Evolutionary conservation across 2,888 invertebrate genomes (phyloP).

Genomic region (Drosophila kuntzei): DNA sequence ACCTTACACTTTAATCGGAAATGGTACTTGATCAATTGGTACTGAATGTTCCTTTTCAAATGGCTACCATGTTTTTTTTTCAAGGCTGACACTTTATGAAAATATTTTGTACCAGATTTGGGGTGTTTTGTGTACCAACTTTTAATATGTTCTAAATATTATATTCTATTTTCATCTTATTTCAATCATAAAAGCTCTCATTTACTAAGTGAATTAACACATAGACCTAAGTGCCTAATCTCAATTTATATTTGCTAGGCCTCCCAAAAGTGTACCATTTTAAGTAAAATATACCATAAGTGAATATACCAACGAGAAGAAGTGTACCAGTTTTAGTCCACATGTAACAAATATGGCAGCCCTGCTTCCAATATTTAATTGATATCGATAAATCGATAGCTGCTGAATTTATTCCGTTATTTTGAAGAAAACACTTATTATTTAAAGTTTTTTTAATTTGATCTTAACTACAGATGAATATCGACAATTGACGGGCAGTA

Average conservation of each 20-base stretch:
- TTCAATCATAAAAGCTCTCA: no score
- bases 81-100: neutral
- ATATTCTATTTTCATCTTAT: no score
- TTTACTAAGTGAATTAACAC: no score
- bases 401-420: neutral
- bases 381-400: neutral
- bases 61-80: no score
- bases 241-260: neutral
- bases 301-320: neutral
- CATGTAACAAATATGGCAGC: neutral
- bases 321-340: neutral
- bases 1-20: no score
- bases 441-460: neutral
- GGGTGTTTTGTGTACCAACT: no score
- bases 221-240: no score
- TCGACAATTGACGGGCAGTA: conserved; percentile 77
- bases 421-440: neutral
- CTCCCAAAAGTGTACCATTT: neutral
- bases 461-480: conserved; percentile 76
- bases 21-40: no score
- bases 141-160: no score
- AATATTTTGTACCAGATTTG: no score
- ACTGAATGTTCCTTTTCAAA: no score
- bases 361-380: neutral
- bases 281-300: no score